Evolutionary conservation across 1,140 invertebrate genomes (phyloP), one percentile per base, ranked within the genome.

Genomic region (Eciton burchellii): DNA sequence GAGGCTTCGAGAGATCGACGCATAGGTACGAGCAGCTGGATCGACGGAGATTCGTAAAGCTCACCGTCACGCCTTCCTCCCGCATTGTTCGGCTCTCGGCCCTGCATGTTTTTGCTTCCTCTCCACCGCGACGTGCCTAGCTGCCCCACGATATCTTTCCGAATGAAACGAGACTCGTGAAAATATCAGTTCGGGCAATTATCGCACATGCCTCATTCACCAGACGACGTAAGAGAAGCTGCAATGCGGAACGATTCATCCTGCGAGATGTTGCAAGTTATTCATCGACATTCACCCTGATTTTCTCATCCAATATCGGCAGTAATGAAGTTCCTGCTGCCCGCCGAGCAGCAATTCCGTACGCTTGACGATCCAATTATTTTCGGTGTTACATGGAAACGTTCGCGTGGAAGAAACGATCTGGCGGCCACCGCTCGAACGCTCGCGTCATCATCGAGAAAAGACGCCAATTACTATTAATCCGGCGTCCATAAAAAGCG

Each of bases 21-120:
- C n/a, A 52, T 9, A 83, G 66, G 73, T 68, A 56, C 59, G 82
- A 45, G 79, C 87, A 88, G 87, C 87, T 88, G 87, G 83, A 88
- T 83, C 79, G 49, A 35, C 35, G 59, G 56, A 72, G 76, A 52
- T 84, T 83, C 83, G 79, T 87, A 76, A 87, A 85, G 81, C 83
- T 71, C 62, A 73, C 72, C 45, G 83, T 88, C 87, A 88, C 87
- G 86, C 86, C 86, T 85, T 85, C 68, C 79, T 71, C 83, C 59
- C 24, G 26, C 52, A 88, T 87, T 88, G 83, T 87, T 84, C 85
- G 26, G 52, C 49, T 81, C 74, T 81, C 41, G 26, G 16, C 12
- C 19, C 35, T 35, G 83, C 56, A 57, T 16, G 77, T 84, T 82
- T 52, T 24, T 14, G 52, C 47, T 72, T 49, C 29, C 68, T 63